A percentile compares a stretch with the other conserved stretches of the same genome.
phyloP scores from a whole-genome alignment of 2,113 vertebrate genomes.

The Oryzias curvinotus region DNA sequence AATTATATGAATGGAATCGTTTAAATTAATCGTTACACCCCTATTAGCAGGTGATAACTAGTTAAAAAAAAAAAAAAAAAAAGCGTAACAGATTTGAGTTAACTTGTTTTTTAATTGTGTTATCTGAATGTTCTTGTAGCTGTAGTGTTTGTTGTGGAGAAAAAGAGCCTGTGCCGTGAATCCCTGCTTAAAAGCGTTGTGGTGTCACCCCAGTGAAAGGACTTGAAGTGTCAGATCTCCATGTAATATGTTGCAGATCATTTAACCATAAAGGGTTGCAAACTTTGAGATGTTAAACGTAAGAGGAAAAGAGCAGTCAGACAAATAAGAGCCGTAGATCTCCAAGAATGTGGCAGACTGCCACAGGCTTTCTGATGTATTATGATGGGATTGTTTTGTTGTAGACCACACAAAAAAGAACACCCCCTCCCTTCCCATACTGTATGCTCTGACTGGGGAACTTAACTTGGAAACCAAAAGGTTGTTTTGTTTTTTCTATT shows the following conservation, averaged over 20 bases:
- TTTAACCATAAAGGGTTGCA: constrained; percentile 3
- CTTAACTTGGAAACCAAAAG: background rate
- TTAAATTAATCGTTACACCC: too few relatives aligned
- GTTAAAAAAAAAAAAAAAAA: too few relatives aligned
- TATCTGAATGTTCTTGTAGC: constrained; percentile 30
- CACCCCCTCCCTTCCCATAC: background rate
- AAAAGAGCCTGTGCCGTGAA: constrained; percentile 36
- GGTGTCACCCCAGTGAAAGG: constrained; percentile 15
- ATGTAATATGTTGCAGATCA: constrained; percentile 33
- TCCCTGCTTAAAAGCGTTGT: constrained; percentile 1
- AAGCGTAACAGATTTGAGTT: constrained; percentile 27
- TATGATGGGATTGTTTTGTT: background rate
- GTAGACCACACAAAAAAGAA: constrained; percentile 1
- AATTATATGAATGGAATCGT: too few relatives aligned
- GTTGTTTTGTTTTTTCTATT: background rate
- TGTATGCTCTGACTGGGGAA: background rate
- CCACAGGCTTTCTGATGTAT: background rate
- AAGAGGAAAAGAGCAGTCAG: constrained; percentile 13
- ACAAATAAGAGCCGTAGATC: constrained; percentile 9
- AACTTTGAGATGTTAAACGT: constrained; percentile 19
- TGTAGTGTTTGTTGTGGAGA: constrained; percentile 26
- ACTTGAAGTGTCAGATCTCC: constrained; percentile 40
- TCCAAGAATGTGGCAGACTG: constrained; percentile 13
- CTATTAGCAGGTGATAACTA: constrained; percentile 7
- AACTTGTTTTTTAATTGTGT: constrained; percentile 55